These are phyloP conservation scores for Polymixis lichenea DNA, from an alignment of 2,888 invertebrate genomes.

Conservation along the genomic window DNA sequence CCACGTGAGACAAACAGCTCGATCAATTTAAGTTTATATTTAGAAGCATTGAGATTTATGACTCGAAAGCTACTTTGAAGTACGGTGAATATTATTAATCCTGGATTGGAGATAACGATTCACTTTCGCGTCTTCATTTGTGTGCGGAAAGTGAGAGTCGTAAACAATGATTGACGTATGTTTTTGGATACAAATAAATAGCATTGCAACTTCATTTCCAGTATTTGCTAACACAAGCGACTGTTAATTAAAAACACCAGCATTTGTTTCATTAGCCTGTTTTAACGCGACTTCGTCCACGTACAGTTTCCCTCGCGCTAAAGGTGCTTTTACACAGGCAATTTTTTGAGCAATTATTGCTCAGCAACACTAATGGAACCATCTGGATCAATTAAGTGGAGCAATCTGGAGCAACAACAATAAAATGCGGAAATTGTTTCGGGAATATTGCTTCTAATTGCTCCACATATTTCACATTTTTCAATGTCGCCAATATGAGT, in stretches of 20 bases:
- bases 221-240: not conserved
- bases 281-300: not conserved
- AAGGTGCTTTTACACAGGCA: too few species aligned
- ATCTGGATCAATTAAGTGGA: too few species aligned
- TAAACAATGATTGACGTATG: slow-evolving; percentile 44
- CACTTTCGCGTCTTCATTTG: slow-evolving; percentile 45
- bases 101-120: slow-evolving; percentile 42
- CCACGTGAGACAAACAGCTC: slow-evolving; percentile 51
- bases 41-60: slow-evolving; percentile 62
- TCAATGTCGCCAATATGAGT: too few species aligned
- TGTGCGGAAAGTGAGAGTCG: slow-evolving; percentile 52
- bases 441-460: too few species aligned
- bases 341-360: too few species aligned
- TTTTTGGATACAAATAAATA: slow-evolving; percentile 36
- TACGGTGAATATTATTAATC: slow-evolving; percentile 50
- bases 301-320: too few species aligned
- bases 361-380: too few species aligned
- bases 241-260: slow-evolving; percentile 9
- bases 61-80: slow-evolving; percentile 57
- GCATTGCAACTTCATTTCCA: slow-evolving; percentile 8
- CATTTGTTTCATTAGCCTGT: slow-evolving; percentile 8
- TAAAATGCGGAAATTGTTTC: too few species aligned
- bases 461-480: too few species aligned
- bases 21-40: slow-evolving; percentile 59
- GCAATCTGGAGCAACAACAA: too few species aligned